Base-by-base conservation (phyloP, 2,113 vertebrate species). In the Nothoprocta perdicaria region DNA sequence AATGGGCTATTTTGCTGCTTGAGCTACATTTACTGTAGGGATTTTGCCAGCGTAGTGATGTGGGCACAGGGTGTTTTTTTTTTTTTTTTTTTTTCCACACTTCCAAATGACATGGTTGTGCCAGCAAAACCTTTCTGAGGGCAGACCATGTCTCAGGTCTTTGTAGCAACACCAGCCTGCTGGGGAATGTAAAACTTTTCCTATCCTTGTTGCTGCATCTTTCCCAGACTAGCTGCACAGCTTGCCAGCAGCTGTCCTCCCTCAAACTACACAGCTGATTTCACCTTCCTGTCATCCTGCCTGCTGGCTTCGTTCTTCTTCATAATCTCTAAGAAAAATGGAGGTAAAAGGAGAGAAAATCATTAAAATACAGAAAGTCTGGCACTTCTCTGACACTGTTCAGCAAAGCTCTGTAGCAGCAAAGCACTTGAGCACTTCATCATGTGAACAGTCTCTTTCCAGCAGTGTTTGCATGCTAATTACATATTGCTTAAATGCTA, bases 1-100 rank as follows among this genome's bases (percentile, higher is more conserved):
- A 92, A 95, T 10, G 46, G 65, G 14, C 79, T 88, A 17, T 94
- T 93, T 91, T 91, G 60, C 87, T 89, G 55, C 72, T 83, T 89
- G 87, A 83, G 87, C 87, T 91, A 83, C 45, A 60, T 95, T 92
- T 94, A 9, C 27, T 60, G 68, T 50, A 67, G 75, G 27, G 31
- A 31, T 57, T 57, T 57, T 57, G 53, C 53, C 53, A 57, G 29
- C 78, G 60, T 80, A 91, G 50, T 91, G 87, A 83, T 87, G 91
- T 92, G 89, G 87, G 60, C 55, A 65, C 57, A 40, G 53, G 14
- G 35, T 38, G 35, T 38, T 38, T 4, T 8, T 43, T 13, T 43
- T 43, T 16, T 69, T 79, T 81, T 68, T 69, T 43, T 43, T 16
- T 69, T 79, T 81, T 68, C 66, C 82, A 83, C 82, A 77, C 76